phyloP scores from a whole-genome alignment of 2,113 vertebrate species.

The Micronycteris hirsuta region DNA sequence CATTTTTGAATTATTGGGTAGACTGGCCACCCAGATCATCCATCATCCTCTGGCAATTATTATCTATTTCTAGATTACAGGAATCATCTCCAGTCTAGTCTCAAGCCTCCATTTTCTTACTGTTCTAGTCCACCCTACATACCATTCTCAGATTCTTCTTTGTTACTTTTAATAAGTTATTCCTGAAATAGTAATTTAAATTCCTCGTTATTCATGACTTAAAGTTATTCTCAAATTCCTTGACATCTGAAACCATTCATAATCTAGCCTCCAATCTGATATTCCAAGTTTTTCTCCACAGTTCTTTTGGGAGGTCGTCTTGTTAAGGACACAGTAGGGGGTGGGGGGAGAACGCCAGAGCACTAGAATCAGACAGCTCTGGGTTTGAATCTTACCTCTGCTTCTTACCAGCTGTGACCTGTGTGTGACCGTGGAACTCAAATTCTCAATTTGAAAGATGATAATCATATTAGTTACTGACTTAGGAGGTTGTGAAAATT shows the following conservation, averaged over 20 bases:
- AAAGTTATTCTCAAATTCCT: neutral
- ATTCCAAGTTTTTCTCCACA: neutral
- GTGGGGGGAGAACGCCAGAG: neutral
- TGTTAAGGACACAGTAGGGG: neutral
- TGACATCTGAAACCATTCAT: neutral
- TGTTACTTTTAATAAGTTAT: neutral
- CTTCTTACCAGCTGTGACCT: neutral
- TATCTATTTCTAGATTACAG: neutral
- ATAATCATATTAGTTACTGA: neutral
- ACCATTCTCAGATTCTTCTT: neutral
- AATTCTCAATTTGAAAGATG: neutral
- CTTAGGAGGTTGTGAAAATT: neutral
- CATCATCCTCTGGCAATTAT: neutral
- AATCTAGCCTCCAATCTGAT: neutral
- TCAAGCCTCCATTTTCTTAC: neutral
- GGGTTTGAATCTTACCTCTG: neutral
- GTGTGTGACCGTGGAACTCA: neutral
- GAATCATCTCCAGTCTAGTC: neutral
- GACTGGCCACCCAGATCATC: neutral
- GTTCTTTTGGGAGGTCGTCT: neutral
- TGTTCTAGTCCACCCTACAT: neutral
- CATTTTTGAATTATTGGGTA: neutral
- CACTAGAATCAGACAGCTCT: neutral
- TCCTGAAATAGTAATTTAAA: neutral
- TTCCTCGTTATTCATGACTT: neutral